Conservation (phyloP, 2,113 vertebrate genomes). For the Sprattus sprattus region DNA sequence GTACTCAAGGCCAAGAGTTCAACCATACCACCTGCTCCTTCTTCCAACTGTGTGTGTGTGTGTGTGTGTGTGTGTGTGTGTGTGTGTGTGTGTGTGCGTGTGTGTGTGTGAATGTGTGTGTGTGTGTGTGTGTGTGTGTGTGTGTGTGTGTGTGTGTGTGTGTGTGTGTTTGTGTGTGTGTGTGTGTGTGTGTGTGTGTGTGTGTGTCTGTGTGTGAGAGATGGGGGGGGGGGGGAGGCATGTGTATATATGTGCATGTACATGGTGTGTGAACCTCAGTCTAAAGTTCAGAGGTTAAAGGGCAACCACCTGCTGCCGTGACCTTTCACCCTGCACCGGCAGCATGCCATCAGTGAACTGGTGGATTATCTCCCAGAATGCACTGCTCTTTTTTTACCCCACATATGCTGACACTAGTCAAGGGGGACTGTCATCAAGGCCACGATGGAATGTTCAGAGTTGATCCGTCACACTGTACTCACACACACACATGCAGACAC, state of each 20-base stretch:
- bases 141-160: constrained; percentile 13
- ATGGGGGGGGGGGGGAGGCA: not conserved
- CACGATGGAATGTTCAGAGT: constrained; percentile 2
- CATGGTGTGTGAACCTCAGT: not conserved
- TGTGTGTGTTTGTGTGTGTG: not conserved
- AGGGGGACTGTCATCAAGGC: constrained; percentile 28
- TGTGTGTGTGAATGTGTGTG: no score
- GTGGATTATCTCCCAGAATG: not conserved
- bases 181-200: constrained; percentile 13
- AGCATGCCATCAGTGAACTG: not conserved
- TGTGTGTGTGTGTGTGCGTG: constrained; percentile 16
- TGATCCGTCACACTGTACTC: not conserved
- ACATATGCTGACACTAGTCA: constrained; percentile 30
- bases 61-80: constrained; percentile 5
- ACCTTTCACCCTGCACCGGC: not conserved
- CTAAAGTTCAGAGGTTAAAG: not conserved
- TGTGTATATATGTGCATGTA: not conserved
- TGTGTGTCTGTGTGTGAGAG: not conserved
- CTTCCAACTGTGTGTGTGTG: not conserved
- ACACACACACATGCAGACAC: not conserved
- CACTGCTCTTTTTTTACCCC: constrained; percentile 9
- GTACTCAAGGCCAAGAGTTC: not conserved
- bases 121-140: not conserved
- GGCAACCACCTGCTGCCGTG: not conserved
- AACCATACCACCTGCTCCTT: not conserved